These are phyloP conservation scores for Helarctos malayanus DNA, from an alignment of 2,797 vertebrate genomes.

Conservation along the genomic window DNA sequence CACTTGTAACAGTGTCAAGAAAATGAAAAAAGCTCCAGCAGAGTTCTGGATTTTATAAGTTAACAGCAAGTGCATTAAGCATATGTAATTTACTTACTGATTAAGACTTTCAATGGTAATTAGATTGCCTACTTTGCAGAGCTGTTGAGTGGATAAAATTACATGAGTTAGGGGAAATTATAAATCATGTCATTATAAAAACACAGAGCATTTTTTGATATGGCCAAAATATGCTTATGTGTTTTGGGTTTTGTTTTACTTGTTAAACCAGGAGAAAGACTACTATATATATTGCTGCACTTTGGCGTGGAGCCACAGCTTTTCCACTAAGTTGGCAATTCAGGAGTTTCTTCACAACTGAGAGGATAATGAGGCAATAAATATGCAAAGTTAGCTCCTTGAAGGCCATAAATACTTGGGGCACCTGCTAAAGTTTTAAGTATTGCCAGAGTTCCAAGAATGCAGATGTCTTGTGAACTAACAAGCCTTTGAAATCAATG, in stretches of 20 bases:
- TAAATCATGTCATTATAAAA: conserved; percentile 13
- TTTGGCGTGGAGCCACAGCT: not conserved
- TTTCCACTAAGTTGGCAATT: not conserved
- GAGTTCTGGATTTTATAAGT: not conserved
- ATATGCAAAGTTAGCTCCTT: conserved; percentile 3
- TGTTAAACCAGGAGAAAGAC: not conserved
- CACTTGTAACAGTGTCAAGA: not conserved
- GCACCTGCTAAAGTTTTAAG: not conserved
- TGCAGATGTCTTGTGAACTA: not conserved
- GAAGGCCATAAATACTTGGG: conserved; percentile 1
- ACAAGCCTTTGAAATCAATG: not conserved
- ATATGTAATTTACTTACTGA: not conserved
- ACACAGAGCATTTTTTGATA: not conserved
- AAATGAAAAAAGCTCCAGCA: not conserved
- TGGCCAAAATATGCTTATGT: not conserved
- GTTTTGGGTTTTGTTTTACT: not conserved
- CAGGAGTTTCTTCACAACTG: not conserved
- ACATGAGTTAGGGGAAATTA: not conserved
- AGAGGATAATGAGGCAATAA: not conserved
- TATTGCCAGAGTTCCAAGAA: not conserved
- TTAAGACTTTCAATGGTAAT: not conserved
- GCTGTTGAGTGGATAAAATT: not conserved
- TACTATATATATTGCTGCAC: not conserved
- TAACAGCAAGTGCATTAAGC: conserved; percentile 11
- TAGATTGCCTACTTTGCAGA: not conserved